Evolutionary conservation across 2,888 invertebrate genomes (phyloP).

Genomic region (Eristalinus aeneus): DNA sequence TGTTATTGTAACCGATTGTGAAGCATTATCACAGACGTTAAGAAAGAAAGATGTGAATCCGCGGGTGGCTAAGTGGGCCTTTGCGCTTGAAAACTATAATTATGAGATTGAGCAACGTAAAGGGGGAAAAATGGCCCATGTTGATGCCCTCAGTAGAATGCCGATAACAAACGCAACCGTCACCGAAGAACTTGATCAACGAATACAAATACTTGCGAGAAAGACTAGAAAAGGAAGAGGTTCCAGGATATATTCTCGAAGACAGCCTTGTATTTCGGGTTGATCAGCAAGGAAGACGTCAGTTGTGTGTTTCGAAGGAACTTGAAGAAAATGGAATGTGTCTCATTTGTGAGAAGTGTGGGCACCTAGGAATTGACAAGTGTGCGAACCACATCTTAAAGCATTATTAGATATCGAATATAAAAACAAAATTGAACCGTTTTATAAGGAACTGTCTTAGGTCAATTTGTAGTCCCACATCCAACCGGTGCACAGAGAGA

Average conservation of each 20-base stretch:
- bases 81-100: neutral
- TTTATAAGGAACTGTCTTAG: constrained; percentile 16
- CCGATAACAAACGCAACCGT: no score
- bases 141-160: neutral
- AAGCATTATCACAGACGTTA: neutral
- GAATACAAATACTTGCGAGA: neutral
- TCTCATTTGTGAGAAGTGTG: neutral
- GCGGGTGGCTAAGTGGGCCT: neutral
- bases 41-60: neutral
- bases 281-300: neutral
- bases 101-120: no score
- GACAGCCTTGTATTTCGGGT: neutral
- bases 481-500: neutral
- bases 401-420: constrained; percentile 35
- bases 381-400: constrained; percentile 13
- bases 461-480: constrained; percentile 16
- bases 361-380: constrained; percentile 5
- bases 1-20: neutral
- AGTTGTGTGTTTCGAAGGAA: neutral
- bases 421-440: constrained; percentile 1
- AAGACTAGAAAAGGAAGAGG: neutral
- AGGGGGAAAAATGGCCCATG: no score
- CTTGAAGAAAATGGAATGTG: neutral
- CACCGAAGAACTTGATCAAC: neutral
- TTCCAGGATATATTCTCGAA: neutral